Evolutionary conservation across 2,113 vertebrate species (phyloP), one percentile per base, ranked within the genome.

Genomic region (Sisor rabdophorus): DNA sequence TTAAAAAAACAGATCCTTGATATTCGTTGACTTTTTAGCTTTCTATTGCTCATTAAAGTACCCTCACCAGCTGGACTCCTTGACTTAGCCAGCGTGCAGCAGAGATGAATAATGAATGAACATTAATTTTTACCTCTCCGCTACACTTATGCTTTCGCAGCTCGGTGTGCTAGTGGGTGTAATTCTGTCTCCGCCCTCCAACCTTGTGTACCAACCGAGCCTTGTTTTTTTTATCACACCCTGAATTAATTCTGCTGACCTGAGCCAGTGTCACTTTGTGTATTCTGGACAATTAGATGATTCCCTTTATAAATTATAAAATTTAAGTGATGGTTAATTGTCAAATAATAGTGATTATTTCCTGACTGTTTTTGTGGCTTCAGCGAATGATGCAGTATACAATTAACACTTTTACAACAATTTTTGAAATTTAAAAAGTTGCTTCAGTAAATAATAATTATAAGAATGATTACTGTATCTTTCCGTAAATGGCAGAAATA

Each of bases 101-200:
- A 61, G 58, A 52, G 79, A 76, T 89, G 72, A 90, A 92, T 92
- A 87, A 91, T 90, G 68, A 64, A 90, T 88, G 86, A 79, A 56
- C 59, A 81, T 71, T 32, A 50, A 78, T 83, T 78, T 68, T 24
- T 22, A 19, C 72, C 84, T 82, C 71, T 73, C 28, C 10, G 28
- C 71, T 68, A 79, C 74, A 81, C 75, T 81, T 78, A 20, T 77
- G 80, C 75, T 84, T 84, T 81, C 28, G 54, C 68, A 17, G 11
- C 20, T 55, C 47, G 28, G 9, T 69, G 44, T 19, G 44, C 28
- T n/a, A 26, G 30, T 56, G 53, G 16, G 19, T 24, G 48, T 28
- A 13, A 55, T 28, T 56, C 32, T 24, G 20, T 28, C 22, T 59
- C 53, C 22, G 64, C 64, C 73, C 59, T 44, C 9, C 40, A 7